These are phyloP conservation scores for Pherbina coryleti DNA, from an alignment of 2,888 invertebrate species.

Conservation along the genomic window DNA sequence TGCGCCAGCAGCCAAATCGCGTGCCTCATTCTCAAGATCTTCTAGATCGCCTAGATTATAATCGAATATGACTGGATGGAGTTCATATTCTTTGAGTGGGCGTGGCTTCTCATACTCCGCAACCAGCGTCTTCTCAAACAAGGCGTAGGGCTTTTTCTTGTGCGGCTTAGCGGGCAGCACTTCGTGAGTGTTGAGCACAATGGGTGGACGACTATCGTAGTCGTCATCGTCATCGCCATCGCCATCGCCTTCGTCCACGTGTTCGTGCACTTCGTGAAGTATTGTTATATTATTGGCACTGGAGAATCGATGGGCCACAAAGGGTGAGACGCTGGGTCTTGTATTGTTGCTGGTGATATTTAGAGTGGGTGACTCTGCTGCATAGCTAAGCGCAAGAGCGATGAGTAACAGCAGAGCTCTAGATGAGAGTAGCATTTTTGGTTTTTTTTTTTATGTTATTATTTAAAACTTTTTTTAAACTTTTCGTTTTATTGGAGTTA, in stretches of 20 bases:
- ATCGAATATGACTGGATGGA: constrained; percentile 66
- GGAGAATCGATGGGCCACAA: constrained; percentile 44
- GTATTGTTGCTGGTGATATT: neutral
- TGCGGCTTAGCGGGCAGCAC: constrained; percentile 58
- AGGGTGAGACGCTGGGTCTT: neutral
- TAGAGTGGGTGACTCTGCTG: neutral
- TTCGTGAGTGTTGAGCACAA: constrained; percentile 62
- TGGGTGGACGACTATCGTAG: constrained; percentile 44
- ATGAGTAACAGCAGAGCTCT: neutral
- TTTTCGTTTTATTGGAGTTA: neutral
- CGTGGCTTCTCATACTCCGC: constrained; percentile 59
- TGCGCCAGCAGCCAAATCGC: constrained; percentile 43
- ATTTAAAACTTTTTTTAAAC: neutral
- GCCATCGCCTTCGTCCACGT: constrained; percentile 23
- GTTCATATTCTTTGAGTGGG: constrained; percentile 61
- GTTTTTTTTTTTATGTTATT: neutral
- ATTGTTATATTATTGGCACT: constrained; percentile 60
- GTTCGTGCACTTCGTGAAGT: constrained; percentile 57
- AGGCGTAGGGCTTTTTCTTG: constrained; percentile 63
- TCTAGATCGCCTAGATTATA: constrained; percentile 68
- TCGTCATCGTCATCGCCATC: constrained; percentile 36
- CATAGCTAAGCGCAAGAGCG: neutral
- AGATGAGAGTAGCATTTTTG: neutral
- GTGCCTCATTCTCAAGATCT: constrained; percentile 62
- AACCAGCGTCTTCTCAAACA: constrained; percentile 57